Evolutionary conservation across 2,888 invertebrate species (phyloP), one percentile per base, ranked within the genome.

Genomic region (Sesia apiformis): DNA sequence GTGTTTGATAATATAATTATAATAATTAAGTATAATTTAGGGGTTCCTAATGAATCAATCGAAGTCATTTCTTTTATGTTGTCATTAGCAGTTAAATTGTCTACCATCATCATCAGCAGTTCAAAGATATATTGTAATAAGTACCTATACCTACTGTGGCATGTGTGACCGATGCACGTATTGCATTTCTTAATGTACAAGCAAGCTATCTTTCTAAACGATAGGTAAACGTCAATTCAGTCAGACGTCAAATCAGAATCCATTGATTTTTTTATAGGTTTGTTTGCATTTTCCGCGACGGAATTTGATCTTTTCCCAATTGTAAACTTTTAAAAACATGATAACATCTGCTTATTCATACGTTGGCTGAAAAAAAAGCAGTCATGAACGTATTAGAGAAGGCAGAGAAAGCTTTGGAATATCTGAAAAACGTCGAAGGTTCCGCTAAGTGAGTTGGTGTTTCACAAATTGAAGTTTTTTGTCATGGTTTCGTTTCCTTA

Each of bases 371-470:
- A 56, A 56, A 56, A 55, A 58, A 38, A 50, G 40, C 57, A 75
- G 69, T 61, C 61, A 90, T 90, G 90, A 89, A 87, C 62, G 79
- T 89, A 41, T 65, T 89, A 52, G 90, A 90, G 56, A 90, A 89
- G 67, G 89, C 90, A 53, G 87, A 90, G 62, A 90, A 89, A 66
- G 82, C 88, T 41, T 73, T 90, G 51, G 87, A 89, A 67, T 84
- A 77, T 60, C 67, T 90, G 39, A 87, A 84, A 77, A 76, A 75
- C 53, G 77, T 73, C 54, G 84, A 89, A 67, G 76, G 74, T 58
- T 74, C 76, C 49, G 70, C 78, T 1, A 88, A 85, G 88, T 87
- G 60, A 72, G 81, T 77, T 63, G 58, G 52, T 59, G 52, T 38
- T 53, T 54, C 55, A 7, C 38, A 51, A 55, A 39, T 53, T 51